phyloP scores from a whole-genome alignment of 2,888 invertebrate species.

The Mythimna vitellina region DNA sequence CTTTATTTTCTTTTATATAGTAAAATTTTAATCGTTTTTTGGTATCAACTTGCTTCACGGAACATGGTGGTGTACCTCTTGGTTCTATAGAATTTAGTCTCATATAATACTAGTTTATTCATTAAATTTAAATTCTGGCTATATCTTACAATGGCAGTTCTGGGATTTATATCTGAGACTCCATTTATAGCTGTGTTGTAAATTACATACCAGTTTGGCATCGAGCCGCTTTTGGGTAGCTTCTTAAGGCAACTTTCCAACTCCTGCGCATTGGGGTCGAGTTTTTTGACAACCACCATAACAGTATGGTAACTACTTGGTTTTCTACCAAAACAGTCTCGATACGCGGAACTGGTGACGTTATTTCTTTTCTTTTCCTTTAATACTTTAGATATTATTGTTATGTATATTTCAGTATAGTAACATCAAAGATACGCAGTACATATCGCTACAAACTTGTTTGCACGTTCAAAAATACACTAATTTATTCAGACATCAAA shows the following conservation, averaged over 20 bases:
- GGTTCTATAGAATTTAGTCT: slow-evolving; percentile 5
- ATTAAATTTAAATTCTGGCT: slow-evolving; percentile 39
- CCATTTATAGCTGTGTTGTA: slow-evolving; percentile 62
- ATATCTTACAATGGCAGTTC: slow-evolving; percentile 51
- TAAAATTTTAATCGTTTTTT: not conserved
- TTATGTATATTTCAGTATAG: slow-evolving; percentile 3
- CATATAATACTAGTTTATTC: slow-evolving; percentile 7
- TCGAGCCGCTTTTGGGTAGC: slow-evolving; percentile 76
- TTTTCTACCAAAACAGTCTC: slow-evolving; percentile 29
- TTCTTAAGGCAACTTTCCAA: slow-evolving; percentile 79
- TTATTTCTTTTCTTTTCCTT: slow-evolving; percentile 8
- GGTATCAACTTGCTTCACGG: not conserved
- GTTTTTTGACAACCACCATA: slow-evolving; percentile 72
- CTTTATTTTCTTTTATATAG: slow-evolving; percentile 8
- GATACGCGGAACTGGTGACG: not conserved
- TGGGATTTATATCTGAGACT: slow-evolving; percentile 33
- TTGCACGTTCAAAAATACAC: slow-evolving; percentile 26
- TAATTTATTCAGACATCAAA: slow-evolving; percentile 45
- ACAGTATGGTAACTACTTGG: slow-evolving; percentile 38
- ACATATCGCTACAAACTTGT: slow-evolving; percentile 27
- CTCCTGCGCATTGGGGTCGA: slow-evolving; percentile 75
- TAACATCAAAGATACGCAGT: slow-evolving; percentile 20
- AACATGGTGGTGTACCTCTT: slow-evolving; percentile 1
- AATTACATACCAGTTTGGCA: slow-evolving; percentile 67
- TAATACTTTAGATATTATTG: not conserved